Conservation (phyloP, 2,888 invertebrate genomes). For the Ochropleura leucogaster region DNA sequence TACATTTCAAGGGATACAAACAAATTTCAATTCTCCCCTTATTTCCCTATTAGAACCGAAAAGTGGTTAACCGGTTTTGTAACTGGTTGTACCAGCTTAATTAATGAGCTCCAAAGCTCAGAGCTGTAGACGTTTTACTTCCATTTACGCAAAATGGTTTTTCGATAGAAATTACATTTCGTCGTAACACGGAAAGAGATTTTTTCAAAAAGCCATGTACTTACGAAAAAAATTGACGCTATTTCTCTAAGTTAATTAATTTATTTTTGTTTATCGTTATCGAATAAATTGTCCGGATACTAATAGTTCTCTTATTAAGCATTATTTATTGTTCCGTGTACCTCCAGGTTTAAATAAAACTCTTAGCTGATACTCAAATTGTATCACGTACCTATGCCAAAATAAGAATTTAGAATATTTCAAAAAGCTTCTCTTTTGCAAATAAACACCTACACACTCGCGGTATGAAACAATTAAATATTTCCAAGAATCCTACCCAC, state of each 20-base stretch:
- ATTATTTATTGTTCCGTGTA: background rate
- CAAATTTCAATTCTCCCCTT: background rate
- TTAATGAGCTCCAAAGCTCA: conserved; percentile 20
- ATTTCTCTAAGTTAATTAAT: too few relatives aligned
- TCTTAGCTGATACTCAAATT: background rate
- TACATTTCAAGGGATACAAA: background rate
- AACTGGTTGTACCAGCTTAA: conserved; percentile 23
- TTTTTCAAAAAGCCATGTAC: background rate
- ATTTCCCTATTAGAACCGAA: conserved; percentile 15
- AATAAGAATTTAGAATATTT: background rate
- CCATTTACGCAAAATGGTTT: conserved; percentile 34
- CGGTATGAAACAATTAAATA: conserved; percentile 22
- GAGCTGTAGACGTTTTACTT: conserved; percentile 31
- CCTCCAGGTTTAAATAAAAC: background rate
- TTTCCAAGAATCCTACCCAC: background rate
- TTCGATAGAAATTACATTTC: conserved; percentile 28
- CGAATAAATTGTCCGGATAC: too few relatives aligned
- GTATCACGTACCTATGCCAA: background rate
- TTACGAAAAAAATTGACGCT: too few relatives aligned
- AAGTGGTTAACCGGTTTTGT: conserved; percentile 42
- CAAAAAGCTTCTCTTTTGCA: background rate
- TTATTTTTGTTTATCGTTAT: too few relatives aligned
- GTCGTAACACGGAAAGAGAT: background rate
- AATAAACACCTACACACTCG: conserved; percentile 13
- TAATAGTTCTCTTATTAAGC: too few relatives aligned